Evolutionary conservation across 2,797 vertebrate species (phyloP).

Genomic region (Ctenopoma kingsleyae): DNA sequence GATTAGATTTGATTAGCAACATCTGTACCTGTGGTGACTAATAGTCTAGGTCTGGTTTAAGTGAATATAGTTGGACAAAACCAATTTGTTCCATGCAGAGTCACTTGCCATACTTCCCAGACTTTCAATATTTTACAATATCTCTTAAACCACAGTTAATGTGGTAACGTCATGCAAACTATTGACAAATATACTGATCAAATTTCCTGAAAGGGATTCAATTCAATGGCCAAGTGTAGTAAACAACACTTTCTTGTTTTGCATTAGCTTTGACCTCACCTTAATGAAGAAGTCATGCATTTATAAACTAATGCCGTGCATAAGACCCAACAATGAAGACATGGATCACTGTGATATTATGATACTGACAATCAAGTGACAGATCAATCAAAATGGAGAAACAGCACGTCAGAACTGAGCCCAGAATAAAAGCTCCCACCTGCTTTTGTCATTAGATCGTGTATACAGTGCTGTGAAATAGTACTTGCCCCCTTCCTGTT

Average conservation of each 20-base stretch:
- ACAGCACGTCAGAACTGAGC: conserved; percentile 44
- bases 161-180: conserved; percentile 45
- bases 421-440: conserved; percentile 30
- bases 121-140: conserved; percentile 23
- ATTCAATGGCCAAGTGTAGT: conserved; percentile 15
- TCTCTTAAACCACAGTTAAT: conserved; percentile 45
- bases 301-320: conserved; percentile 37
- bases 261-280: conserved; percentile 18
- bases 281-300: conserved; percentile 41
- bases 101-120: conserved; percentile 20
- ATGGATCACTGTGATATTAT: conserved; percentile 32
- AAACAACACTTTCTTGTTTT: conserved; percentile 34
- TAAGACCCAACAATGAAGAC: conserved; percentile 35
- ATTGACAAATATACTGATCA: conserved; percentile 10
- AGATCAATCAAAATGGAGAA: conserved; percentile 59
- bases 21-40: conserved; percentile 44
- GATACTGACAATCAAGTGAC: conserved; percentile 61
- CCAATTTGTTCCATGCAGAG: conserved; percentile 26
- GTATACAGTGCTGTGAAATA: background rate
- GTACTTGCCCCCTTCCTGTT: too few relatives aligned
- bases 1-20: conserved; percentile 36
- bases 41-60: conserved; percentile 61
- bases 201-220: conserved; percentile 6
- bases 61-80: conserved; percentile 34
- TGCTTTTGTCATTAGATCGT: conserved; percentile 58